Conservation (phyloP, 2,797 vertebrate species). For the Rhinophrynus dorsalis region DNA sequence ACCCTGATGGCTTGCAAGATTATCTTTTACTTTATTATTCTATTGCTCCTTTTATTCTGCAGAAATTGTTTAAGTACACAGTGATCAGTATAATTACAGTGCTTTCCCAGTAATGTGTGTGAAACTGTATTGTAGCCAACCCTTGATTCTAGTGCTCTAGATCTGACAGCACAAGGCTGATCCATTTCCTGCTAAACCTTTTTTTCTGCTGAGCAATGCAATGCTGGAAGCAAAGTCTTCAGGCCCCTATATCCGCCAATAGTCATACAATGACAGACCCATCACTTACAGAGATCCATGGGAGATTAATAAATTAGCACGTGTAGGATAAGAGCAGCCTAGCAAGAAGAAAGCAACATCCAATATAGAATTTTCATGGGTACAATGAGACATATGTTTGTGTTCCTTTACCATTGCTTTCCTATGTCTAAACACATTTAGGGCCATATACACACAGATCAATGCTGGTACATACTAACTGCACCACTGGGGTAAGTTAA, state of each 20-base stretch:
- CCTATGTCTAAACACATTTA: not conserved
- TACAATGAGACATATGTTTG: not conserved
- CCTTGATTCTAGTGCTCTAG: too few species aligned
- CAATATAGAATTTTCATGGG: not conserved
- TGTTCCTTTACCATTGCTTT: not conserved
- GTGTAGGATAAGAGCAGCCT: not conserved
- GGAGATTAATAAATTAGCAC: not conserved
- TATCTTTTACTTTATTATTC: too few species aligned
- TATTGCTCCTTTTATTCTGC: too few species aligned
- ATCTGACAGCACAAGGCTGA: not conserved
- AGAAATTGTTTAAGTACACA: too few species aligned
- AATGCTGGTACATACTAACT: too few species aligned
- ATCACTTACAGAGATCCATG: not conserved
- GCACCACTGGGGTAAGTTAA: too few species aligned
- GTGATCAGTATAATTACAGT: too few species aligned
- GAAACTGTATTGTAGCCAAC: too few species aligned
- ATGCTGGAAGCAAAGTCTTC: constrained; percentile 1
- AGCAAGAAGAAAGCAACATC: not conserved
- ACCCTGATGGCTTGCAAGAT: too few species aligned
- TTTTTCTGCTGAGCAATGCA: constrained; percentile 19
- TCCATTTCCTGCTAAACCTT: not conserved
- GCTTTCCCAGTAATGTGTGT: too few species aligned
- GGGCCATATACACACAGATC: too few species aligned
- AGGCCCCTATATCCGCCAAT: not conserved
- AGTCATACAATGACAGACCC: not conserved